Evolutionary conservation across 2,113 vertebrate genomes (phyloP), one percentile per base, ranked within the genome.

Genomic region (Corythoichthys intestinalis): DNA sequence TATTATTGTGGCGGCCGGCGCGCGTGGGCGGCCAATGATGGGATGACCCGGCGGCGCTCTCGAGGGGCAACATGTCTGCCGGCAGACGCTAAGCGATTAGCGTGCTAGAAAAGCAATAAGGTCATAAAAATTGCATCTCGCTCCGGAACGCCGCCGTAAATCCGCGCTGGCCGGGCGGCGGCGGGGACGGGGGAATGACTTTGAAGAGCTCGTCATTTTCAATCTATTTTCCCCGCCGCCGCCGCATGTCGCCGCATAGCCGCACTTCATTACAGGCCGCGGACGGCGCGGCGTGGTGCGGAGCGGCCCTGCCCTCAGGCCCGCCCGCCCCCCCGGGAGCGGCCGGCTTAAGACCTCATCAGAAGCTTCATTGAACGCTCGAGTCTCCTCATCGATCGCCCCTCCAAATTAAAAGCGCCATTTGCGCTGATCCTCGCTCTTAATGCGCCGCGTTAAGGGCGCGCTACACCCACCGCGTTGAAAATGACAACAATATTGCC

Each of bases 311-410:
- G 6, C 77, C 83, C 68, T 82, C 83, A 9, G 85, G 76, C 91
- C 95, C 95, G 93, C 86, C 75, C 81, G 76, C 90, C 95, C 95
- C 93, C 89, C 86, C 93, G 95, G 94, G 95, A 91, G 94, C 94
- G 93, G 94, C 94, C 94, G 94, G 95, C 90, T 97, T 99, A 99
- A 99, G 98, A 99, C 97, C 97, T 98, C 96, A 99, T 99, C 97
- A 98, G 95, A 86, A 93, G 96, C 97, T 98, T 96, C 96, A 98
- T 98, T 98, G 97, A 99, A 96, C 95, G 94, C 95, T 98, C 96
- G 97, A 98, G 98, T 99, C 96, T 98, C 94, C 94, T 98, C 96
- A 99, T 99, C 97, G 97, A 99, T 99, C 98, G 93, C 93, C 91
- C 93, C 94, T 94, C 95, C 97, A 98, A 99, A 99, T 99, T 96